Percentiles rank a stretch among this genome's conserved stretches.
Conservation (phyloP, 2,888 invertebrate species). For the Disparrhopalites patrizii region DNA sequence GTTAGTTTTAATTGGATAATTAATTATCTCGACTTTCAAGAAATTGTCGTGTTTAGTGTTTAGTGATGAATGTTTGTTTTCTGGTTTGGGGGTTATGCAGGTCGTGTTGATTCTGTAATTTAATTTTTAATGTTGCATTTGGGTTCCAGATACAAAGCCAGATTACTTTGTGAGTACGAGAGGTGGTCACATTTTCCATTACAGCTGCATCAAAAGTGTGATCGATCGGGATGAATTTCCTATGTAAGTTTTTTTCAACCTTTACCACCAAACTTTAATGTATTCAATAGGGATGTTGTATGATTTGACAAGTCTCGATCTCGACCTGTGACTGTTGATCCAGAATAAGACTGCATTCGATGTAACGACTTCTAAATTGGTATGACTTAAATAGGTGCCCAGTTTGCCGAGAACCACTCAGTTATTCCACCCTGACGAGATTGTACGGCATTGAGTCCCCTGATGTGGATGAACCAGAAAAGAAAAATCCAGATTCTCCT, state of each 20-base stretch:
- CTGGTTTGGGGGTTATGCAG: no score
- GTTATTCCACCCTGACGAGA: slow-evolving; percentile 23
- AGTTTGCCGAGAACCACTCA: slow-evolving; percentile 28
- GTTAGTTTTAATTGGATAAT: slow-evolving; percentile 17
- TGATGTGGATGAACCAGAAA: neutral
- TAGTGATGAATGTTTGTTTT: no score
- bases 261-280: no score
- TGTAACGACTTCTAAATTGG: no score
- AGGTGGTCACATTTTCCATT: slow-evolving; percentile 46
- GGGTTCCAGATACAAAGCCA: slow-evolving; percentile 28
- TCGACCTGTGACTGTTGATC: no score
- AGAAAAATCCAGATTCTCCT: slow-evolving; percentile 15
- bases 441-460: slow-evolving; percentile 33
- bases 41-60: neutral
- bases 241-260: slow-evolving; percentile 18
- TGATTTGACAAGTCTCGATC: no score
- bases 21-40: no score
- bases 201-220: slow-evolving; percentile 37
- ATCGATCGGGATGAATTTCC: slow-evolving; percentile 37
- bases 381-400: slow-evolving; percentile 28
- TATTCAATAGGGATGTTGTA: no score
- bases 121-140: no score
- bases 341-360: no score
- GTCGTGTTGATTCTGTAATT: no score
- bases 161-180: slow-evolving; percentile 45